Conservation (phyloP, 37 sponge, comb jelly and placozoan species). For the Halichondria panicea region DNA sequence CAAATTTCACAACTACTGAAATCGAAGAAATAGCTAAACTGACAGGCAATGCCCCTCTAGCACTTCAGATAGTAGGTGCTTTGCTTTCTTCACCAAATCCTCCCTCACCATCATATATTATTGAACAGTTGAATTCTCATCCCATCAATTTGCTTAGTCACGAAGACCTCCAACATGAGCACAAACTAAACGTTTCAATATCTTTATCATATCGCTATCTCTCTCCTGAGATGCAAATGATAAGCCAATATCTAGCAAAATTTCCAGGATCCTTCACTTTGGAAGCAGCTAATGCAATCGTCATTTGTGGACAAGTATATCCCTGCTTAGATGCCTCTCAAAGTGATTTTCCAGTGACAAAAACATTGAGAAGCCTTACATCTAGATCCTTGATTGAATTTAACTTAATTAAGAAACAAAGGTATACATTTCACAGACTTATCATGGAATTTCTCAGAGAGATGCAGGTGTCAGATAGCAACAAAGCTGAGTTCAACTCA, state of each 20-base stretch:
- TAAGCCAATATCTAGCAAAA: not conserved
- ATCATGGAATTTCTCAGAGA: constrained; percentile 10
- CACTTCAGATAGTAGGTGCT: constrained; percentile 33
- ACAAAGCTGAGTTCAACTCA: not conserved
- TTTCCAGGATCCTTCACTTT: constrained; percentile 37
- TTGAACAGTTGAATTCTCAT: not conserved
- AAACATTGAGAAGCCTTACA: too few relatives aligned
- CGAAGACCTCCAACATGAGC: not conserved
- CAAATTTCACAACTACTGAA: not conserved
- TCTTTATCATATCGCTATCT: constrained; percentile 23
- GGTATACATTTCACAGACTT: constrained; percentile 28
- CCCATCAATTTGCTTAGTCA: constrained; percentile 24
- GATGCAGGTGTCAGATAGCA: not conserved
- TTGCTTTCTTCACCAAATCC: not conserved
- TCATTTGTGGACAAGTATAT: not conserved
- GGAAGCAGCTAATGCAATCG: constrained; percentile 3
- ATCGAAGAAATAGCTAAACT: constrained; percentile 20
- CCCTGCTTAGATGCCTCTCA: too few relatives aligned
- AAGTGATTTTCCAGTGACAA: too few relatives aligned
- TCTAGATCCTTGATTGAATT: constrained; percentile 25
- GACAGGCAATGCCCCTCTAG: constrained; percentile 41
- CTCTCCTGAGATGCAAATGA: not conserved
- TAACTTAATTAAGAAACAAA: not conserved
- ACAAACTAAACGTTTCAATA: constrained; percentile 17
- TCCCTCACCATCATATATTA: constrained; percentile 2